Conservation (phyloP, 2,888 invertebrate genomes). For the Lasioglossum figueresi region DNA sequence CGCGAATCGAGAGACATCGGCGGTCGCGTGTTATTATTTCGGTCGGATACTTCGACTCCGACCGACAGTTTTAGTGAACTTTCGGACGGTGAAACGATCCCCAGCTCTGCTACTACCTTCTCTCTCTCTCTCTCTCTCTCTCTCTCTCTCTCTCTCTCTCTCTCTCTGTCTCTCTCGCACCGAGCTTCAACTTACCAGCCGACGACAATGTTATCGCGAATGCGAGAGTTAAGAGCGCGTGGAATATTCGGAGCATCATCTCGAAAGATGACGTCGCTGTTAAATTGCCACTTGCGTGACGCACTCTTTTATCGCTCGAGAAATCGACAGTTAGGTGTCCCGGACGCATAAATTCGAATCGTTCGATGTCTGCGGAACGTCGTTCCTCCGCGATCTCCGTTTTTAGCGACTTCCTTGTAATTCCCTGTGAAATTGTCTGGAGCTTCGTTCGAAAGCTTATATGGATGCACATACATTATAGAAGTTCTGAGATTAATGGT, state of each 20-base stretch:
- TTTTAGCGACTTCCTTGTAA: neutral
- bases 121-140: no score
- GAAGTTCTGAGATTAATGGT: neutral
- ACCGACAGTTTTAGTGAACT: slow-evolving; percentile 4
- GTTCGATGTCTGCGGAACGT: neutral
- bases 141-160: no score
- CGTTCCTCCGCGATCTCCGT: neutral
- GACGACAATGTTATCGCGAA: neutral
- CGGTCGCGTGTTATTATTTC: slow-evolving; percentile 9
- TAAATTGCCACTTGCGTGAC: neutral
- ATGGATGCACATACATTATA: no score
- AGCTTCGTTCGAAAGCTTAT: no score
- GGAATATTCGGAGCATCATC: neutral
- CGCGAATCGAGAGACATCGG: neutral
- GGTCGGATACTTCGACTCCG: neutral
- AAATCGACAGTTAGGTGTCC: neutral
- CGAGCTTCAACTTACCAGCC: neutral
- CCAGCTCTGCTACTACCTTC: neutral
- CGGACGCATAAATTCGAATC: neutral
- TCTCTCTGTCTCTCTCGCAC: no score
- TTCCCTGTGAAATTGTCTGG: neutral
- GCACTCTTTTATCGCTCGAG: neutral
- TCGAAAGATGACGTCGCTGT: neutral
- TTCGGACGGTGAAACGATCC: neutral
- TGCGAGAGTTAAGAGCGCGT: neutral